These are phyloP conservation scores for Magallana angulata DNA, from an alignment of 1,140 invertebrate genomes.

Conservation along the genomic window DNA sequence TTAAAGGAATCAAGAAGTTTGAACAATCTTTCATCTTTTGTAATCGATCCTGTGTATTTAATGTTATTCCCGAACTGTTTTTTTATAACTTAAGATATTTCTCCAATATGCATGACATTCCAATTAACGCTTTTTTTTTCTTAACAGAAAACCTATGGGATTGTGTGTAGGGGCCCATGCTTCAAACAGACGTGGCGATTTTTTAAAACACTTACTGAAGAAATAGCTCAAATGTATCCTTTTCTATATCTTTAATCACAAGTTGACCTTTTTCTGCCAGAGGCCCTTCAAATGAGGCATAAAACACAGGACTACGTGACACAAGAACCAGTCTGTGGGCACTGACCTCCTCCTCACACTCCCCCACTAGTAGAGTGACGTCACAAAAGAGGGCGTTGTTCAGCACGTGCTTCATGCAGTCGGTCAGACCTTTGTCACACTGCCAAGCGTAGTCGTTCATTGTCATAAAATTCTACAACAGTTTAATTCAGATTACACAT, in stretches of 20 bases:
- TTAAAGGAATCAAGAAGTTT: no score
- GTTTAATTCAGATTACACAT: no score
- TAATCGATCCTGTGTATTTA: no score
- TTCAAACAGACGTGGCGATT: no score
- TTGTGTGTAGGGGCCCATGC: no score
- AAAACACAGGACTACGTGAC: slow-evolving; percentile 54
- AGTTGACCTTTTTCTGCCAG: slow-evolving; percentile 14
- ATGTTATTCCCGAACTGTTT: no score
- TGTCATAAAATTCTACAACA: neutral
- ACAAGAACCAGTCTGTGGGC: slow-evolving; percentile 52
- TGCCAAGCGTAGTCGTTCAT: slow-evolving; percentile 35
- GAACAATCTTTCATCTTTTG: no score
- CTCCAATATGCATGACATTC: no score
- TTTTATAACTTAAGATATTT: no score
- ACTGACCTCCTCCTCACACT: slow-evolving; percentile 8
- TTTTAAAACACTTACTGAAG: neutral
- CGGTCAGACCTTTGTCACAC: slow-evolving; percentile 20
- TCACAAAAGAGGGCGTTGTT: slow-evolving; percentile 51
- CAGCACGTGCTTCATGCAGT: slow-evolving; percentile 49
- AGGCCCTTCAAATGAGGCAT: slow-evolving; percentile 31
- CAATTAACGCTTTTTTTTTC: no score
- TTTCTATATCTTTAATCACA: slow-evolving; percentile 16
- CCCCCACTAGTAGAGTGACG: slow-evolving; percentile 55
- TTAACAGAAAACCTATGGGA: no score
- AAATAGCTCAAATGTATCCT: slow-evolving; percentile 18